Evolutionary conservation across 2,797 vertebrate species (phyloP), one percentile per base, ranked within the genome.

Genomic region (Gorsachius magnificus): DNA sequence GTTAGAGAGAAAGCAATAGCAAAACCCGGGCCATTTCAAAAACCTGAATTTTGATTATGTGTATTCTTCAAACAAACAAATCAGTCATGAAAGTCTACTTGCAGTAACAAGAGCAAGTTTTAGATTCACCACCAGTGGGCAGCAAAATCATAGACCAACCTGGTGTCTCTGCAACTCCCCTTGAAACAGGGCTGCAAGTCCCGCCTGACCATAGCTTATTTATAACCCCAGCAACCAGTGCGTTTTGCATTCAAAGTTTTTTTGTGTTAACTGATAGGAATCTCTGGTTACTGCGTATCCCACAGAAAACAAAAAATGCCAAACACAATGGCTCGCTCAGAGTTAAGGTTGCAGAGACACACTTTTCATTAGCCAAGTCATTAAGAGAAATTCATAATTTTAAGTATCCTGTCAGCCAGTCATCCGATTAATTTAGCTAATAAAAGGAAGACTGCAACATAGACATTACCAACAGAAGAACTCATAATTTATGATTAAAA

Each of bases 81-180:
- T 45, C 2, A 28, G 77, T 31, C 5, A 1, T 7, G 24, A 3
- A 28, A 48, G 22, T 1, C 7, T 6, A 2, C 38, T 74, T 41
- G 17, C 51, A 61, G 91, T 65, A 50, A 25, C 10, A 83, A 31
- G 11, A 45, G 86, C 48, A 83, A 83, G 68, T 77, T 88, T 33
- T 33, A 2, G 60, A n/a, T 71, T 57, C 74, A 28, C 97, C 98
- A 96, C 85, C 91, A 98, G 97, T 58, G 81, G 97, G 98, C 97
- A 97, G 97, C 93, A 97, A 38, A 95, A 60, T 45, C 88, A 93
- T 6, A 65, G 69, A 7, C 6, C 70, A 82, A 57, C 28, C 57
- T 16, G 57, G 16, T 2, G 43, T 24, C 31, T 5, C 9, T 1
- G 68, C 9, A 5, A 45, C 33, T 31, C 4, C 8, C 10, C 26